Evolutionary conservation across 2,888 invertebrate species (phyloP).

Genomic region (Octonoba sinensis): DNA sequence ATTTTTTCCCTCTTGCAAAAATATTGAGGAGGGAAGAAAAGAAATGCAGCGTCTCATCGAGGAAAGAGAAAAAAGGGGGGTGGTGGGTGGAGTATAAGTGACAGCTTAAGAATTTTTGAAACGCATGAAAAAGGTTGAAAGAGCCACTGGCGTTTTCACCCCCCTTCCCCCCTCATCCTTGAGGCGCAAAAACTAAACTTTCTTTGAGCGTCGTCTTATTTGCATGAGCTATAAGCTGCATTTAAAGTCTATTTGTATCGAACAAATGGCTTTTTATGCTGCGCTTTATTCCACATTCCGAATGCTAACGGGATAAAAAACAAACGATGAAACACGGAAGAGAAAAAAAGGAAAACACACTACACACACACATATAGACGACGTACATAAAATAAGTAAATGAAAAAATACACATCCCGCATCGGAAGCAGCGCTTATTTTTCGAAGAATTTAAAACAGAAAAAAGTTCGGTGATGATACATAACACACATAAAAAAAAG

Average conservation of each 20-base stretch:
- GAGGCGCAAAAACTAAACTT: constrained; percentile 36
- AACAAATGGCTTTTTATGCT: constrained; percentile 63
- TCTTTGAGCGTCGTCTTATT: constrained; percentile 52
- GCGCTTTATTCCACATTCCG: constrained; percentile 52
- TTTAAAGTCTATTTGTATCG: constrained; percentile 64
- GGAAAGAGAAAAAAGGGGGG: constrained; percentile 3
- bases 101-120: constrained; percentile 44
- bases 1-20: neutral
- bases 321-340: constrained; percentile 52
- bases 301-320: constrained; percentile 60
- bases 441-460: constrained; percentile 31
- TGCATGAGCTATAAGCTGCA: constrained; percentile 64
- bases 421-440: constrained; percentile 41
- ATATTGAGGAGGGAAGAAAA: neutral
- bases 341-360: neutral
- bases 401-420: constrained; percentile 27
- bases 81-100: constrained; percentile 20
- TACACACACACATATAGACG: neutral
- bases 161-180: neutral
- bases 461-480: constrained; percentile 26
- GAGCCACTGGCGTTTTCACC: constrained; percentile 11
- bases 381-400: neutral
- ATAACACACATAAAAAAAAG: constrained; percentile 7
- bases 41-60: constrained; percentile 26
- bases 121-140: constrained; percentile 28